Evolutionary conservation across 2,797 vertebrate genomes (phyloP), one percentile per base, ranked within the genome.

Genomic region (Nannoperca australis): DNA sequence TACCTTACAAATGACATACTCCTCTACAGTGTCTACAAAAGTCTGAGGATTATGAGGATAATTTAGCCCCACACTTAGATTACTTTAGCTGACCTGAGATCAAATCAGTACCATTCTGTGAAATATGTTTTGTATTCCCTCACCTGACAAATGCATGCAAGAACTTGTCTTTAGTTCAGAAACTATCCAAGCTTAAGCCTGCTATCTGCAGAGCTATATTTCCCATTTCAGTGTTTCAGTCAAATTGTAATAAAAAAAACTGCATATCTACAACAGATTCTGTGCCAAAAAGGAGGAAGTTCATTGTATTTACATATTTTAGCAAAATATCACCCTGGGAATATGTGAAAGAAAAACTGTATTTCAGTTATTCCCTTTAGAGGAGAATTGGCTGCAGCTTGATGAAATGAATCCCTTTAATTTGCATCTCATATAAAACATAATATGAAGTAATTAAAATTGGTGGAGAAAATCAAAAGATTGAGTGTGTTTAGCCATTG

Each of bases 391-490:
- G 82, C 79, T 71, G 56, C 69, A 74, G 83, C 82, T 86, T 92
- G 89, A 93, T 92, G 83, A 91, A 92, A 93, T 91, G 63, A 83
- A 88, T 89, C 84, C 66, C 81, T 91, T 93, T 91, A 73, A 94
- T 93, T 91, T 91, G 83, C 89, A 91, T 91, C 89, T 90, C 90
- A 89, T 86, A 90, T 82, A 78, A 91, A 89, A 84, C 70, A 85
- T 89, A 89, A 92, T 86, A 89, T 85, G 66, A 81, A 87, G 78
- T 89, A 60, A 90, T 92, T 88, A 83, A 67, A 87, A 85, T 56
- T 78, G 81, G 77, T 81, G 59, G 62, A 70, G 49, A 85, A 87
- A 85, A 88, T 82, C 73, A 70, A 78, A 92, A 85, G 88, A 90
- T 70, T 78, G 76, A 89, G 68, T 73, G 70, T 79, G 69, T 82